Conservation (phyloP, 2,113 vertebrate genomes). For the Varanus salvator region DNA sequence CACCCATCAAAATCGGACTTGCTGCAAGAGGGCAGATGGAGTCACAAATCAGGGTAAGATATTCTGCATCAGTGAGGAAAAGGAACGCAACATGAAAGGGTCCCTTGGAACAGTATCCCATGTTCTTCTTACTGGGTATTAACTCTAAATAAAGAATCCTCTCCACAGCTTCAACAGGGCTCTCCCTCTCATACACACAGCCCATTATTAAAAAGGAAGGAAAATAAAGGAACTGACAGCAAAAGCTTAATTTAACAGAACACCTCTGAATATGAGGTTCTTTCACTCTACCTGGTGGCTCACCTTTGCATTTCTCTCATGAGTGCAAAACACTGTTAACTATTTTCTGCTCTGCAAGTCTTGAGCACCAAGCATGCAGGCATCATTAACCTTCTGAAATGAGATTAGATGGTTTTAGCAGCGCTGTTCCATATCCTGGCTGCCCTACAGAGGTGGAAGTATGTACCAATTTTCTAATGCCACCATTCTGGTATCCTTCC, state of each 20-base stretch:
- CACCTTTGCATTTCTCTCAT: background rate
- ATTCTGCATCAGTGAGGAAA: background rate
- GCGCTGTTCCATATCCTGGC: slow-evolving; percentile 48
- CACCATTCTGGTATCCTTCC: slow-evolving; percentile 42
- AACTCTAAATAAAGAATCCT: background rate
- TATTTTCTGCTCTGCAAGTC: slow-evolving; percentile 32
- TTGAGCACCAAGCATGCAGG: background rate
- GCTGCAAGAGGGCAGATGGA: background rate
- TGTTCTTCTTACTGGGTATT: background rate
- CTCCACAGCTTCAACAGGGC: background rate
- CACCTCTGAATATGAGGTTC: background rate
- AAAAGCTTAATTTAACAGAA: background rate
- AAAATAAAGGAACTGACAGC: background rate
- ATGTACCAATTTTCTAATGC: slow-evolving; percentile 58
- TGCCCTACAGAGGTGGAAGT: slow-evolving; percentile 39
- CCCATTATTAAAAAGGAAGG: background rate
- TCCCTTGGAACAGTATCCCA: background rate
- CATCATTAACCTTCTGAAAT: slow-evolving; percentile 27
- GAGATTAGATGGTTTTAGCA: slow-evolving; percentile 42
- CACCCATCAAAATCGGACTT: background rate
- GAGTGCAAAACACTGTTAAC: slow-evolving; percentile 21
- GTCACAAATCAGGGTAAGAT: background rate
- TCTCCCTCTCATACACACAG: background rate
- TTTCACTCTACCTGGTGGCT: background rate
- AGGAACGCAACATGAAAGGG: background rate